These are phyloP conservation scores for Ceuthmochares aereus DNA, from an alignment of 2,113 vertebrate genomes.

Conservation along the genomic window DNA sequence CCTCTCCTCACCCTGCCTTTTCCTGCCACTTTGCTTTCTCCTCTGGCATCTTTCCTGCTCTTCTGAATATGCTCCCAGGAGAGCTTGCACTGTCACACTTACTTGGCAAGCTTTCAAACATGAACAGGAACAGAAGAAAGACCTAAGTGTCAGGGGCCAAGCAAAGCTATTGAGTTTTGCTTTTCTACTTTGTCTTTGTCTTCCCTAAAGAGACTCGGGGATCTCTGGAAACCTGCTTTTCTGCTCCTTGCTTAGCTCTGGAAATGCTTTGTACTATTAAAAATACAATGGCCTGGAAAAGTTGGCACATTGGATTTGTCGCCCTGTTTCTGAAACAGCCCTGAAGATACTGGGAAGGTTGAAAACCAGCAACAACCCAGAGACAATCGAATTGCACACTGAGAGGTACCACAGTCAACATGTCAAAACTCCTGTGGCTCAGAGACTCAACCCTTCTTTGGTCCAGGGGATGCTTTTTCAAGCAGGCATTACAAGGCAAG, in stretches of 20 bases:
- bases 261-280: not conserved
- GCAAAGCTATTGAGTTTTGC: not conserved
- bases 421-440: not conserved
- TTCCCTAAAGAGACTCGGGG: not conserved
- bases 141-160: not conserved
- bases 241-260: not conserved
- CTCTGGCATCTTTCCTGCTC: slow-evolving; percentile 12
- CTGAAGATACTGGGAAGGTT: not conserved
- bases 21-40: slow-evolving; percentile 41
- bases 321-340: not conserved
- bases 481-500: not conserved
- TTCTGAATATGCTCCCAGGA: not conserved
- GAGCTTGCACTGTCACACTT: not conserved
- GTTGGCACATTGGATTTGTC: not conserved
- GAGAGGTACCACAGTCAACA: accelerated
- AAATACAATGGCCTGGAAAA: slow-evolving; percentile 7
- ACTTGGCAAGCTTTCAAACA: not conserved
- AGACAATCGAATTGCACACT: not conserved
- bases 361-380: not conserved
- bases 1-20: not conserved
- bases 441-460: not conserved
- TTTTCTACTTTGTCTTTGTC: not conserved
- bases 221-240: not conserved
- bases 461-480: not conserved
- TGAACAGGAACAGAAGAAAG: not conserved